These are phyloP conservation scores for Drosophila pruinosa DNA, from an alignment of 1,140 invertebrate genomes.

Conservation along the genomic window DNA sequence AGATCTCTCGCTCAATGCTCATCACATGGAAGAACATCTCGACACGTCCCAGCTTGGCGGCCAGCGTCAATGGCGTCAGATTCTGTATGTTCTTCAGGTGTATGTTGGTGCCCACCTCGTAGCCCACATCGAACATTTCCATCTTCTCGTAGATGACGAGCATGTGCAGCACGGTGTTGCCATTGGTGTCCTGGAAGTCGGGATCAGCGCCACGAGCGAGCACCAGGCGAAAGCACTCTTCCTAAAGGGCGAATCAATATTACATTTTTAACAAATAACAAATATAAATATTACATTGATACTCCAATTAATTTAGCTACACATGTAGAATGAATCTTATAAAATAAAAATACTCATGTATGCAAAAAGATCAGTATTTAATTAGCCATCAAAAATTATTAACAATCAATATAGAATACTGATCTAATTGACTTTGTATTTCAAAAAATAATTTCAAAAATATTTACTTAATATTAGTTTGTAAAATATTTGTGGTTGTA, in stretches of 20 bases:
- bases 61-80: constrained; percentile 95
- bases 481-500: no score
- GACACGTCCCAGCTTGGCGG: constrained; percentile 95
- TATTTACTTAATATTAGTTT: no score
- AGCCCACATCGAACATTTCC: constrained; percentile 96
- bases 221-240: constrained; percentile 97
- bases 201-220: constrained; percentile 97
- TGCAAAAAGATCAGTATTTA: no score
- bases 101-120: constrained; percentile 94
- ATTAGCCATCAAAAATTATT: no score
- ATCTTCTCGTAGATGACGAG: constrained; percentile 97
- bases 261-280: no score
- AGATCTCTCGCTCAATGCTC: constrained; percentile 96
- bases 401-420: no score
- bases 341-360: no score
- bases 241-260: constrained; percentile 77
- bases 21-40: constrained; percentile 98
- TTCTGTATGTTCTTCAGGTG: constrained; percentile 93
- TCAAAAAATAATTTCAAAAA: no score
- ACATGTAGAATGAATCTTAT: no score
- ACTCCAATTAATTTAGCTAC: no score
- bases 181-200: constrained; percentile 97
- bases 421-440: no score
- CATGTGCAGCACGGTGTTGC: constrained; percentile 98
- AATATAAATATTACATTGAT: no score